Base-by-base conservation (phyloP, 2,113 vertebrate genomes). In the Meriones unguiculatus region DNA sequence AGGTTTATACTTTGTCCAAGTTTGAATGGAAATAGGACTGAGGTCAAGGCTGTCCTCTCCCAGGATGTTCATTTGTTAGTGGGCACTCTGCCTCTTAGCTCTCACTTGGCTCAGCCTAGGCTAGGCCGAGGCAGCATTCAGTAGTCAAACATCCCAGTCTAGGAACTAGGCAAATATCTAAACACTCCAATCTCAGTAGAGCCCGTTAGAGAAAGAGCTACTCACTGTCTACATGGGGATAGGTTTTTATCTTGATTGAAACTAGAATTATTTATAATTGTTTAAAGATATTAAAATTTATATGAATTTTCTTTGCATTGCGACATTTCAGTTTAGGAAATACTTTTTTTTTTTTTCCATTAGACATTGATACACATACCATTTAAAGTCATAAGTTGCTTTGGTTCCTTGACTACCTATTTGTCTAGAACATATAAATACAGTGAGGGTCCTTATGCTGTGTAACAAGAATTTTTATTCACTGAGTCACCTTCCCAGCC, bases 321-420 rank as follows among this genome's bases (percentile, higher is more conserved):
- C 62, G 54, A 95, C 41, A 87, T 90, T 87, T 95, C 52, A 67
- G 7, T 89, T 86, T 28, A 67, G 72, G n/a, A 65, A 62, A 12
- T 82, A 32, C 28, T n/a, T 46, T 46, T 46, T 46, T 87, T 90
- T 73, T 25, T 46, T 90, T 67, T 87, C 4, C 64, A 38, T 52
- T 87, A 62, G 54, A 54, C n/a, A 20, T 25, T 57, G 41, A 22
- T 65, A 80, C 50, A 94, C 38, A 80, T 80, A 41, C 41, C 25
- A 32, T 78, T 72, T n/a, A 73, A 91, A 84, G 38, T 72, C 50
- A 54, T 85, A 70, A 72, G 28, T 91, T 96, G 46, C 28, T 77
- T 78, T 77, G 69, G 69, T 77, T 82, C 93, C n/a, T 73, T 59
- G 59, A 38, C 25, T 62, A 17, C 7, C 12, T 93, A 9, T 80